These are phyloP conservation scores for Tetranychus truncatus DNA, from an alignment of 2,888 invertebrate genomes.

Conservation along the genomic window DNA sequence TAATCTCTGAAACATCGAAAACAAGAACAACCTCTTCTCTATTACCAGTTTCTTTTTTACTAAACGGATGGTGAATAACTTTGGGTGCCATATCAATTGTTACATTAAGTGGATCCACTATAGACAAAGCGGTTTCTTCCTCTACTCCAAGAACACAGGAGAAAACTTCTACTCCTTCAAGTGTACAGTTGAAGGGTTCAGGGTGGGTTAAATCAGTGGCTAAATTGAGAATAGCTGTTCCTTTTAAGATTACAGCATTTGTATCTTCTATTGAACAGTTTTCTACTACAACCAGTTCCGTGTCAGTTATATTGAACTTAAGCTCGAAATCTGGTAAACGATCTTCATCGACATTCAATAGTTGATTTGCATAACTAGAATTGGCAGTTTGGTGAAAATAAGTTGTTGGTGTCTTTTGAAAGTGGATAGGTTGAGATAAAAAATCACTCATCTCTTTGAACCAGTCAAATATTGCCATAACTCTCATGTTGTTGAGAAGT, in stretches of 20 bases:
- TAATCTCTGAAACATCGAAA: constrained; percentile 40
- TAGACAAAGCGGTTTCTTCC: constrained; percentile 78
- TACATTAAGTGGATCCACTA: constrained; percentile 70
- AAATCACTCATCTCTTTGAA: constrained; percentile 36
- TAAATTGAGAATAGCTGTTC: constrained; percentile 24
- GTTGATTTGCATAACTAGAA: background rate
- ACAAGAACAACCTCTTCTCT: constrained; percentile 18
- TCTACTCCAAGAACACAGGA: constrained; percentile 75
- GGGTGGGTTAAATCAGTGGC: constrained; percentile 5
- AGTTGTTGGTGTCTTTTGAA: background rate
- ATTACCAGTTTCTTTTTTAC: background rate
- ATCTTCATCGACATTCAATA: constrained; percentile 12
- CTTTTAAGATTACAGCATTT: constrained; percentile 67
- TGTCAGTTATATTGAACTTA: constrained; percentile 81
- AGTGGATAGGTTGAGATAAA: constrained; percentile 1
- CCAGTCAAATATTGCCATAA: constrained; percentile 86
- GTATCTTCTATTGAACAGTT: constrained; percentile 70
- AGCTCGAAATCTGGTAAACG: constrained; percentile 48
- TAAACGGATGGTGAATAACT: background rate
- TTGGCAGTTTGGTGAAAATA: background rate
- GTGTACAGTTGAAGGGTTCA: constrained; percentile 41
- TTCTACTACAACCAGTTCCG: constrained; percentile 82
- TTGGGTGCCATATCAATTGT: constrained; percentile 8
- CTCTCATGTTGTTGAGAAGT: constrained; percentile 75
- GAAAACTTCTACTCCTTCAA: constrained; percentile 74